phyloP scores from a whole-genome alignment of 2,113 vertebrate genomes.

The Myocastor coypus region DNA sequence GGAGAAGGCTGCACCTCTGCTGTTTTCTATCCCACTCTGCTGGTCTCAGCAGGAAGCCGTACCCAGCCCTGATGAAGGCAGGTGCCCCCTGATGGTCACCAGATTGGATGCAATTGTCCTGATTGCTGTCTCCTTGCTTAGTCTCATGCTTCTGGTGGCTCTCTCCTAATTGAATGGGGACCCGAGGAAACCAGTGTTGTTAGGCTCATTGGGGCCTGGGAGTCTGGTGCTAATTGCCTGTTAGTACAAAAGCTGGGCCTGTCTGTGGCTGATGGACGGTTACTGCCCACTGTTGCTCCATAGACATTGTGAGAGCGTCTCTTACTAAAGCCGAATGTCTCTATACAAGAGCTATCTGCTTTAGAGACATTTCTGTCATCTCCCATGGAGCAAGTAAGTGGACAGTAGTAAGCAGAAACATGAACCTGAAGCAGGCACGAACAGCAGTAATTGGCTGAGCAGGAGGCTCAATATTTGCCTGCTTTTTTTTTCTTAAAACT shows the following conservation, averaged over 20 bases:
- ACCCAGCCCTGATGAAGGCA: slow-evolving; percentile 75
- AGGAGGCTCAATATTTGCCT: not conserved
- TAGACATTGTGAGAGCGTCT: slow-evolving; percentile 15
- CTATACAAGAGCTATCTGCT: slow-evolving; percentile 29
- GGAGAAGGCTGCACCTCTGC: slow-evolving; percentile 39
- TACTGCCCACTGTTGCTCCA: slow-evolving; percentile 56
- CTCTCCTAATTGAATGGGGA: slow-evolving; percentile 83
- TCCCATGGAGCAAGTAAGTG: slow-evolving; percentile 48
- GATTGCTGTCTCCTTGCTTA: slow-evolving; percentile 84
- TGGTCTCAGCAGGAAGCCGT: slow-evolving; percentile 56
- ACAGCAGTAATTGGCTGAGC: slow-evolving; percentile 26
- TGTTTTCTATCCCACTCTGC: slow-evolving; percentile 67
- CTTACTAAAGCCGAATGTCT: slow-evolving; percentile 37
- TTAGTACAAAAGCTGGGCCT: slow-evolving; percentile 75
- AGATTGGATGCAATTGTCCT: slow-evolving; percentile 82
- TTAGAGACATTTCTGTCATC: slow-evolving; percentile 39
- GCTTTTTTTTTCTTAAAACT: slow-evolving; percentile 35
- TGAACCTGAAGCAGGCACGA: slow-evolving; percentile 1
- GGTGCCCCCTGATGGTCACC: slow-evolving; percentile 72
- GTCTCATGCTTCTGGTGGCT: slow-evolving; percentile 83
- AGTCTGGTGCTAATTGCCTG: slow-evolving; percentile 80
- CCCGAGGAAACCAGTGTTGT: slow-evolving; percentile 75
- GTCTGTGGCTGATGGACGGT: not conserved
- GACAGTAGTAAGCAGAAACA: slow-evolving; percentile 14
- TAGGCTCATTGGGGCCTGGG: slow-evolving; percentile 72